Evolutionary conservation across 1,140 invertebrate genomes (phyloP), one percentile per base, ranked within the genome.

Genomic region (Teleopsis dalmanni): DNA sequence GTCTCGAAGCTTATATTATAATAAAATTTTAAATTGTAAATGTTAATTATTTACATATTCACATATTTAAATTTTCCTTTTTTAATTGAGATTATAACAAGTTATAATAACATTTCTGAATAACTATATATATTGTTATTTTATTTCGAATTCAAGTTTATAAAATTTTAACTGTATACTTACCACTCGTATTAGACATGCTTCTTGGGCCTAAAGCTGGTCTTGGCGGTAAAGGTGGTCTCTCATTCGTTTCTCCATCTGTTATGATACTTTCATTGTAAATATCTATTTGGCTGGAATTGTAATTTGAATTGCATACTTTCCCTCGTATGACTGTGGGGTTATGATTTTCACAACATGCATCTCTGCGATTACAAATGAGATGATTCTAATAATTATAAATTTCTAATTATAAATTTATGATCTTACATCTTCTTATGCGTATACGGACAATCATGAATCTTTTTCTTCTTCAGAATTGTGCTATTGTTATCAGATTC

Each of bases 401-500:
- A 26, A 36, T 23, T n/a, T 23, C 18, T 29, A 31, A 1, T 5
- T 31, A 29, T 18, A 19, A 40, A 6, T n/a, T n/a, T 21, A 21
- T 7, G 31, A n/a, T 37, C 47, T 36, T 45, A 50, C 48, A 33
- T 14, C 22, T 48, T 37, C 21, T 38, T 45, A 26, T 33, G 36
- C 21, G 23, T 36, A 36, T 49, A 27, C 48, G 41, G 29, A 25
- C 40, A 42, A 26, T 34, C 34, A 47, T 44, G 40, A 51, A 27
- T 47, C 16, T 65, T 65, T 41, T 62, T 65, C 44, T 57, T 62
- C 21, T 67, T 67, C 27, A 67, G 57, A 55, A 64, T 66, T 9
- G 64, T 66, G 45, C 64, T 67, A 36, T 67, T 67, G 44, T 67
- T 67, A 48, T 67, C 64, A n/a, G 64, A 67, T 22, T 67, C 64